Percentiles rank a stretch among this genome's conserved stretches.
Evolutionary conservation across 2,113 vertebrate genomes (phyloP).

Genomic region (Corythornis cristatus): DNA sequence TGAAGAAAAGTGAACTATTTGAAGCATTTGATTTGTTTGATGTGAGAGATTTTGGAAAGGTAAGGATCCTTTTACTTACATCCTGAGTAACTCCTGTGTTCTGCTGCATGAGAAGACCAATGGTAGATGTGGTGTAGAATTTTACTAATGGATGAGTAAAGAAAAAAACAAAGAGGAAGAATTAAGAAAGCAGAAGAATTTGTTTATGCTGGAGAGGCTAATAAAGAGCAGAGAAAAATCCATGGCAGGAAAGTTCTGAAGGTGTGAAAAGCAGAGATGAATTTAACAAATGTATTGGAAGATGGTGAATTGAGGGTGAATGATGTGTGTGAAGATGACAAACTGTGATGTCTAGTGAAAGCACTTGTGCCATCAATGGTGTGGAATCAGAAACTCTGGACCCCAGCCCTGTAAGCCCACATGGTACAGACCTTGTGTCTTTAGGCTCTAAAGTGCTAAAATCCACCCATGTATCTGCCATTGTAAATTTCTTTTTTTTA

Average conservation of each 20-base stretch:
- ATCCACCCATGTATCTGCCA: not conserved
- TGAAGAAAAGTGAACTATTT: slow-evolving; percentile 98
- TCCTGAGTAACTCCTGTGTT: not conserved
- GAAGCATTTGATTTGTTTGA: slow-evolving; percentile 98
- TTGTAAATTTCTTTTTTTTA: not conserved
- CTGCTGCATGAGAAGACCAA: not conserved
- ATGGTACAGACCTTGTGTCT: not conserved
- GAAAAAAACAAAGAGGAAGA: not conserved
- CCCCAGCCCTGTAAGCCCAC: fast-evolving
- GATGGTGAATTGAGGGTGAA: not conserved
- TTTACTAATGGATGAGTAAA: not conserved
- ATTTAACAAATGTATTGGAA: not conserved
- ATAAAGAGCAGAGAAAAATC: not conserved
- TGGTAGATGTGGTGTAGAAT: not conserved
- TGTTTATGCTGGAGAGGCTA: not conserved
- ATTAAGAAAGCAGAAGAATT: not conserved
- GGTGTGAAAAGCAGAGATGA: not conserved
- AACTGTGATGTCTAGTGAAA: not conserved
- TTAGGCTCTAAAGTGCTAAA: not conserved
- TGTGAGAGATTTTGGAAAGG: slow-evolving; percentile 97
- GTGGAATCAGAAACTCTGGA: fast-evolving
- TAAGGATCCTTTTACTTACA: slow-evolving; percentile 61
- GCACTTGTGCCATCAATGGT: not conserved
- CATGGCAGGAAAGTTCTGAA: not conserved
- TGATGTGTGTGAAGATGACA: not conserved